Percentiles rank a stretch among this genome's conserved stretches.
These are phyloP conservation scores for Sterna hirundo DNA, from an alignment of 2,113 vertebrate species.

Conservation along the genomic window DNA sequence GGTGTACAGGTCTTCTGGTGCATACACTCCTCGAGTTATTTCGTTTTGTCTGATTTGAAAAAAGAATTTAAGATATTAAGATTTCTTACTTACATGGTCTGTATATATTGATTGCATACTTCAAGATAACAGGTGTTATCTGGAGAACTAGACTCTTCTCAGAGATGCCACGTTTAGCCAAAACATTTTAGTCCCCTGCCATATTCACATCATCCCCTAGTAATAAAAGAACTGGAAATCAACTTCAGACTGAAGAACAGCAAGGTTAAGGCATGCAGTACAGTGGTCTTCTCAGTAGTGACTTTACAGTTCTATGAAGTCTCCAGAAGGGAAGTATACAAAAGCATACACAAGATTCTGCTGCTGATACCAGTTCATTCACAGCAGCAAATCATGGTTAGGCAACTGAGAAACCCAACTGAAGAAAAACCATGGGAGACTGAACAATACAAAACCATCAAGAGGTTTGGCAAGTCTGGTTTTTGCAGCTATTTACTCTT, in stretches of 20 bases:
- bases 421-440: background rate
- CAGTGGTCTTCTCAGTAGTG: background rate
- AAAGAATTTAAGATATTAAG: background rate
- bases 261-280: background rate
- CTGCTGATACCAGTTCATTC: background rate
- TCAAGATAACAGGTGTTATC: background rate
- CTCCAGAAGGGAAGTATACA: background rate
- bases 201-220: background rate
- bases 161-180: background rate
- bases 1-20: constrained; percentile 83
- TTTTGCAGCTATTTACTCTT: background rate
- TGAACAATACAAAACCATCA: background rate
- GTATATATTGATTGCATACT: background rate
- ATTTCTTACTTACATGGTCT: background rate
- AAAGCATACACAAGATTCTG: background rate
- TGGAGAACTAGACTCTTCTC: background rate
- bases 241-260: background rate
- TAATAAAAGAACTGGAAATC: background rate
- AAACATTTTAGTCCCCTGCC: background rate
- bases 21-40: constrained; percentile 76
- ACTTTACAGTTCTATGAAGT: background rate
- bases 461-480: background rate
- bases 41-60: constrained; percentile 72
- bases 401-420: background rate
- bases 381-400: background rate